Conservation (phyloP, 2,113 vertebrate genomes). For the Vidua chalybeata region DNA sequence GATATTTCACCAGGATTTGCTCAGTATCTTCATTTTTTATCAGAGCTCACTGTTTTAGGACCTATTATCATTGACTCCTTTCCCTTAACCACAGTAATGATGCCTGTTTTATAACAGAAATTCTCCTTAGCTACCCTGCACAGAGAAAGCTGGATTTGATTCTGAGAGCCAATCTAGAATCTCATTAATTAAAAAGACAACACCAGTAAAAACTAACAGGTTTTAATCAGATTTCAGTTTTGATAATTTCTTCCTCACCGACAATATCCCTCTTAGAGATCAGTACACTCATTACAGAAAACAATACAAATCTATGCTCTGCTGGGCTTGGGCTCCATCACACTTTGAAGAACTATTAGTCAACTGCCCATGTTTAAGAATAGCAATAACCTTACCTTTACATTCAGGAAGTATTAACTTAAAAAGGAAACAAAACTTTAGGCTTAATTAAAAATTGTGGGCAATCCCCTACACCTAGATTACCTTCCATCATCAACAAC, state of each 20-base stretch:
- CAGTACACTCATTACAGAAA: background rate
- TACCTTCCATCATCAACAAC: background rate
- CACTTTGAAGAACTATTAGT: background rate
- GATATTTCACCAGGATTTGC: background rate
- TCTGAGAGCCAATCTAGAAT: background rate
- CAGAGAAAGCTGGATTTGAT: background rate
- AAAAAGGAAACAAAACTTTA: background rate
- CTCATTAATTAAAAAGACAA: background rate
- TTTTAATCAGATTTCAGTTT: background rate
- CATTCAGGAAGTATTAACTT: background rate
- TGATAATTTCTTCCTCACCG: background rate
- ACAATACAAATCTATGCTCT: background rate
- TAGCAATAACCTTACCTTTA: background rate
- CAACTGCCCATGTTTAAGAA: background rate
- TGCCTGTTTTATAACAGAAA: background rate
- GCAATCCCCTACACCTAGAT: background rate
- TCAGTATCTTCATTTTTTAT: background rate
- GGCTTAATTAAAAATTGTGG: background rate
- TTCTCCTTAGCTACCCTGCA: background rate
- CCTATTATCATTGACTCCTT: background rate
- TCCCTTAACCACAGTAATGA: background rate
- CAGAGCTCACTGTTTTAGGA: background rate
- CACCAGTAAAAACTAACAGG: background rate
- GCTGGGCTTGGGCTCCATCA: background rate
- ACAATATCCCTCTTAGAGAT: background rate